Base-by-base conservation (phyloP, 2,797 vertebrate species). In the Botia kubotai region DNA sequence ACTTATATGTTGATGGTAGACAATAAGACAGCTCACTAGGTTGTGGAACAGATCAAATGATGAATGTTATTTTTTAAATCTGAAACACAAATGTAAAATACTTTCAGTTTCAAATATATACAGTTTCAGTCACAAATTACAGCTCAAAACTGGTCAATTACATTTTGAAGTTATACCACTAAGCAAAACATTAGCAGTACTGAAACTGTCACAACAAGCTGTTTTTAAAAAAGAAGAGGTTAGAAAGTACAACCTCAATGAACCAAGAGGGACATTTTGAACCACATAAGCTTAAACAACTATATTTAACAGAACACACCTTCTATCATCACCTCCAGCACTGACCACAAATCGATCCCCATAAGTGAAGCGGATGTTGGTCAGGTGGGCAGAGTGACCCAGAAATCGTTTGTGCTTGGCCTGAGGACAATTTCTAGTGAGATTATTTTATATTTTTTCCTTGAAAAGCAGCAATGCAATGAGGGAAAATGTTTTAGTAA, bases 401-500 rank as follows among this genome's bases (percentile, higher is more conserved):
- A 99, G 90, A 93, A 97, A 99, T 76, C 98, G 94, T 86, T 98
- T 99, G 92, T 99, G 97, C 95, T 99, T 99, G 90, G 96, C 97
- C 98, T 99, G 84, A 83, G 71, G 60, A 84, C 55, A 78, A 23
- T 43, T 52, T 69, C 13, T 73, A 48, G 16, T 81, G 10, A 75
- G 48, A 75, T 8, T 5, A 21, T n/a, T 57, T 55, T 33, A 33
- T 33, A 57, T 23, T 21, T 78, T 71, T 3, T 33, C 4, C 33
- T 33, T 33, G 33, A 33, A 33, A 33, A 33, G 23, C 23, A 33
- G 33, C 33, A 3, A 33, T 33, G 33, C 3, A 5, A 33, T 33
- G 4, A 33, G 33, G 33, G 33, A 33, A 33, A 33, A 33, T 33
- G 33, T 33, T 33, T 33, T 33, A 33, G 33, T 33, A 33, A 33